phyloP scores from a whole-genome alignment of 2,888 invertebrate genomes.

The Parnassius apollo region DNA sequence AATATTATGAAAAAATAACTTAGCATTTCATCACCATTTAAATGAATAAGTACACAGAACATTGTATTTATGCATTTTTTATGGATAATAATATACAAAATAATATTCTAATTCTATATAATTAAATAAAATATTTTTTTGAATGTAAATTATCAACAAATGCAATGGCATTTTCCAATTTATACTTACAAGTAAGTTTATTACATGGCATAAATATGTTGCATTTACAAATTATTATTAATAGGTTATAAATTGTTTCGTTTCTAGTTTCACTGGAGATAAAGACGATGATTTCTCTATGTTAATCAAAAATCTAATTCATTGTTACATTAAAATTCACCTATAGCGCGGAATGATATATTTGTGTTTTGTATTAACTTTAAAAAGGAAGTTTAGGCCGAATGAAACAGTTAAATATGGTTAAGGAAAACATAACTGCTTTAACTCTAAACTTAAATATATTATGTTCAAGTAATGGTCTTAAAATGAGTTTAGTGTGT shows the following conservation, averaged over 20 bases:
- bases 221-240: background rate
- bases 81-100: constrained; percentile 49
- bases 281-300: background rate
- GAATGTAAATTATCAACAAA: constrained; percentile 36
- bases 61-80: constrained; percentile 52
- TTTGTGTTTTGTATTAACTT: constrained; percentile 5
- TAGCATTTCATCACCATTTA: constrained; percentile 60
- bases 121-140: constrained; percentile 27
- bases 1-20: constrained; percentile 65
- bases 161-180: constrained; percentile 35
- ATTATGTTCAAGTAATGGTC: constrained; percentile 31
- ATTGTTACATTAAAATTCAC: constrained; percentile 5
- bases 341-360: constrained; percentile 13
- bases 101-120: constrained; percentile 39
- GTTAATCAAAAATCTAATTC: background rate
- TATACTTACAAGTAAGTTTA: constrained; percentile 32
- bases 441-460: constrained; percentile 30
- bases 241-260: background rate
- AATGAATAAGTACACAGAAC: constrained; percentile 72
- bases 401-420: constrained; percentile 12
- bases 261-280: background rate
- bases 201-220: constrained; percentile 31
- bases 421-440: constrained; percentile 27
- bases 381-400: constrained; percentile 17
- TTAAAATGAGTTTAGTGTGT: constrained; percentile 29